phyloP scores from a whole-genome alignment of 2,888 invertebrate species.

The Drosophila neutralis region DNA sequence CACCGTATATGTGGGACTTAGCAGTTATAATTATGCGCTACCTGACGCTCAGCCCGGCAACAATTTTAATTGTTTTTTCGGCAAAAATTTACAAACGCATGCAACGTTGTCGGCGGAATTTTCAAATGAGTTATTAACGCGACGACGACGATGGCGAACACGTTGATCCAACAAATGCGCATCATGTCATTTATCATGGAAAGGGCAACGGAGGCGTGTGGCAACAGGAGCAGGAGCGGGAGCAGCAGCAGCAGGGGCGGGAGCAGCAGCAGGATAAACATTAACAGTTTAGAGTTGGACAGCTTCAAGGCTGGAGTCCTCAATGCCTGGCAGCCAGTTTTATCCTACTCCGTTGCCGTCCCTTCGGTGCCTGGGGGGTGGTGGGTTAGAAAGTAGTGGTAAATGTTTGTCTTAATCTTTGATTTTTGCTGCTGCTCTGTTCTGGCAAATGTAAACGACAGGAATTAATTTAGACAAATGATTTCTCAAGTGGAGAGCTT shows the following conservation, averaged over 20 bases:
- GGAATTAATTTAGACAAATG: slow-evolving; percentile 86
- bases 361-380: slow-evolving; percentile 37
- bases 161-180: slow-evolving; percentile 68
- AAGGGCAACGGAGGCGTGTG: slow-evolving; percentile 27
- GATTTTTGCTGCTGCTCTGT: slow-evolving; percentile 78
- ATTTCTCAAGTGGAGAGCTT: slow-evolving; percentile 81
- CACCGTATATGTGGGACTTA: slow-evolving; percentile 32
- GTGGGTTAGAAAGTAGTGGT: slow-evolving; percentile 58
- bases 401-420: slow-evolving; percentile 85
- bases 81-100: slow-evolving; percentile 55
- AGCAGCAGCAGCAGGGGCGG: background rate
- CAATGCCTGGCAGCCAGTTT: slow-evolving; percentile 35
- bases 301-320: slow-evolving; percentile 32
- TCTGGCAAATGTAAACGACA: slow-evolving; percentile 85
- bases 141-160: slow-evolving; percentile 62
- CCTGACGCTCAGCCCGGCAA: slow-evolving; percentile 55
- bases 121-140: slow-evolving; percentile 83
- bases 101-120: slow-evolving; percentile 78
- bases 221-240: background rate
- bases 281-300: slow-evolving; percentile 52
- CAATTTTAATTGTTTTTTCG: slow-evolving; percentile 82
- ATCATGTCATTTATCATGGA: slow-evolving; percentile 82
- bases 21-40: slow-evolving; percentile 61
- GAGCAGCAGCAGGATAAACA: slow-evolving; percentile 23
- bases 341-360: slow-evolving; percentile 16